Conservation (phyloP, 2,797 vertebrate species). For the Manis crassicaudata region DNA sequence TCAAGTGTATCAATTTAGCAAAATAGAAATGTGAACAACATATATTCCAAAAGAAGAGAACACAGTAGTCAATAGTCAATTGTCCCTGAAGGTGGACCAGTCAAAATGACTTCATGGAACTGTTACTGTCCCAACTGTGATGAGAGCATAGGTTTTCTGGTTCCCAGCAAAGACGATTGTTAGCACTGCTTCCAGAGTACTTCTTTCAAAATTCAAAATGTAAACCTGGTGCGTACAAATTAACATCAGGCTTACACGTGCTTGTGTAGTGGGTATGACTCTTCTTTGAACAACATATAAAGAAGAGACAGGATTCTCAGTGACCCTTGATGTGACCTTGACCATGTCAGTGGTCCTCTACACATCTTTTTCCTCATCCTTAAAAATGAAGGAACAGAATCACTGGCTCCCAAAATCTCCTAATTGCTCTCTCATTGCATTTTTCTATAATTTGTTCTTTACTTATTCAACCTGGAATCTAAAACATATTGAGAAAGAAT, state of each 20-base stretch:
- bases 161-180: background rate
- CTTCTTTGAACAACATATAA: background rate
- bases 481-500: background rate
- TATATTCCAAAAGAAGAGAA: background rate
- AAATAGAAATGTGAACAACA: background rate
- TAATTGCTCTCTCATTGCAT: background rate
- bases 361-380: background rate
- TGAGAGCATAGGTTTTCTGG: background rate
- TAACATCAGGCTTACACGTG: background rate
- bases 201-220: conserved; percentile 10
- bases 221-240: background rate
- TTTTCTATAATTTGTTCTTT: background rate
- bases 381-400: background rate
- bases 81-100: background rate
- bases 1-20: background rate
- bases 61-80: background rate
- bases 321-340: background rate
- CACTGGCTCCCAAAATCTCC: background rate
- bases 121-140: background rate
- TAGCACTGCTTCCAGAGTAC: background rate
- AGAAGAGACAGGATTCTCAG: background rate
- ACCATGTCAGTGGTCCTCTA: background rate
- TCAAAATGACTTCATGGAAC: background rate
- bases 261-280: background rate
- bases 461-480: background rate